A percentile compares a stretch with the other conserved stretches of the same genome.
phyloP scores from a whole-genome alignment of 2,797 vertebrate genomes.

The Crenuchus spilurus region DNA sequence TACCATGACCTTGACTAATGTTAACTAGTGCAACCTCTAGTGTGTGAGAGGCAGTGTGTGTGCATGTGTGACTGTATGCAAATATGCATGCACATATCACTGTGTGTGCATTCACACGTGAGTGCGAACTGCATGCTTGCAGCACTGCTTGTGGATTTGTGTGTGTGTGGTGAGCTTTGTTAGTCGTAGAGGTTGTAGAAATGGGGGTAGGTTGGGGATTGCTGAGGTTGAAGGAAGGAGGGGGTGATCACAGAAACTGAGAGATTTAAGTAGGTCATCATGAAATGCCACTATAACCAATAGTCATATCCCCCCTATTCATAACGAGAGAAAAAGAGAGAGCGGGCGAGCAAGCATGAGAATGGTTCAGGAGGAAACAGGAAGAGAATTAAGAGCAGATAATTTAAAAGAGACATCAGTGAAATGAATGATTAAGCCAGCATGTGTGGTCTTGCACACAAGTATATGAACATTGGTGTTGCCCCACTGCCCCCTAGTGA shows the following conservation, averaged over 20 bases:
- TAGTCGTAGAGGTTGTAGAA: not conserved
- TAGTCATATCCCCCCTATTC: constrained; percentile 59
- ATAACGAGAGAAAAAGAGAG: constrained; percentile 39
- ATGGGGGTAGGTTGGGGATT: constrained; percentile 11
- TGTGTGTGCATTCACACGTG: no score
- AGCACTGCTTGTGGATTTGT: not conserved
- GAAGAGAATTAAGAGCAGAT: not conserved
- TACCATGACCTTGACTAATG: no score
- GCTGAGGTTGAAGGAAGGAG: constrained; percentile 20
- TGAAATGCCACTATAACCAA: constrained; percentile 49
- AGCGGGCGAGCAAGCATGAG: not conserved
- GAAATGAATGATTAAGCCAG: not conserved
- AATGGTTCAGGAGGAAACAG: not conserved
- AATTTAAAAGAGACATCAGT: not conserved
- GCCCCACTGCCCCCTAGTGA: constrained; percentile 27
- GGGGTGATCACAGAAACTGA: constrained; percentile 19
- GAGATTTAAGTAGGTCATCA: constrained; percentile 38
- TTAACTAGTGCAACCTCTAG: no score
- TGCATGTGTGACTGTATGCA: not conserved
- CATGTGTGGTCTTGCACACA: not conserved
- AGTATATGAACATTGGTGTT: not conserved
- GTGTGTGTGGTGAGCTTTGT: constrained; percentile 15
- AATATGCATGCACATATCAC: no score
- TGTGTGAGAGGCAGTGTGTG: not conserved
- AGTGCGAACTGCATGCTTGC: not conserved